Base-by-base conservation (phyloP, 2,113 vertebrate genomes). In the Marmota monax region DNA sequence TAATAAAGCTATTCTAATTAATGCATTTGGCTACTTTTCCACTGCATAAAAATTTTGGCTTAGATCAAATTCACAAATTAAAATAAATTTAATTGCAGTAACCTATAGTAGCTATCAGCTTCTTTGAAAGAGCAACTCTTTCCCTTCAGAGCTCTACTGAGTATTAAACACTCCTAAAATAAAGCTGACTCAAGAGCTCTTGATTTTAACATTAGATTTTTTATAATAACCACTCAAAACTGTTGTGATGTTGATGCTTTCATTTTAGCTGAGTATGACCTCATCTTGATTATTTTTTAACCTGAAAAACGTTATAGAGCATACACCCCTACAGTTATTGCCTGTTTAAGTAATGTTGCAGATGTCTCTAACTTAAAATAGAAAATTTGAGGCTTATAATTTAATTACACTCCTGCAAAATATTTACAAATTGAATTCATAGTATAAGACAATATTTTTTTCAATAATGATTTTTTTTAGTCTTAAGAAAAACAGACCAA, bases 351-450 rank as follows among this genome's bases (percentile, higher is more conserved):
- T 84, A 92, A 70, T 20, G 32, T n/a, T 86, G 79, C 20, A 86
- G 39, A 65, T 74, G 13, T 65, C 80, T 69, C 77, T 90, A 51
- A 61, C 76, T 88, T 78, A 73, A 94, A 92, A 87, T 67, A 61
- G 53, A 67, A 96, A 92, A 93, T 53, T 56, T 17, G 79, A 84
- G 25, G 3, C 4, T 93, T 73, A 85, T 13, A 87, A 90, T 90
- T 83, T 83, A 91, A 91, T 92, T 88, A 86, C n/a, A 4, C 13
- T 70, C 2, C 37, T 86, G 53, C n/a, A 90, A 84, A 84, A 95
- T 91, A 94, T 96, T 95, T 96, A 88, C 39, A 90, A 92, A 82
- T 22, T 78, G 76, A 53, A 14, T 69, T 27, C 76, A 72, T 72
- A 69, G n/a, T 5, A 58, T 10, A 69, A 73, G 25, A 80, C 7